Evolutionary conservation across 2,888 invertebrate genomes (phyloP).

Genomic region (Bellardia pandia): DNA sequence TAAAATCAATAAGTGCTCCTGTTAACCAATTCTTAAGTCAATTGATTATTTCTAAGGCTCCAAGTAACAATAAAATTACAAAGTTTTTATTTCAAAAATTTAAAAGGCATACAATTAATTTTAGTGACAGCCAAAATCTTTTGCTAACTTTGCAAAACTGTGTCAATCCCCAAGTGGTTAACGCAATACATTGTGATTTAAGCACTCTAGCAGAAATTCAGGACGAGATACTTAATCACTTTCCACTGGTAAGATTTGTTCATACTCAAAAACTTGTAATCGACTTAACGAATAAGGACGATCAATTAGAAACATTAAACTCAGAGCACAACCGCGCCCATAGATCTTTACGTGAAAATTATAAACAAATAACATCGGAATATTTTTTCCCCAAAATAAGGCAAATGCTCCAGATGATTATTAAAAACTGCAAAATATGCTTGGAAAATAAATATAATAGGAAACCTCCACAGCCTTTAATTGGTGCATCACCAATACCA

Average conservation of each 20-base stretch:
- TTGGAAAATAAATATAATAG: neutral
- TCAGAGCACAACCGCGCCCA: neutral
- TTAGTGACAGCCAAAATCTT: neutral
- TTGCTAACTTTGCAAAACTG: conserved; percentile 20
- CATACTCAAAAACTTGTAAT: conserved; percentile 4
- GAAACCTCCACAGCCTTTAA: conserved; percentile 41
- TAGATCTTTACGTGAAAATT: conserved; percentile 21
- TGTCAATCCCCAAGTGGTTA: conserved; percentile 2
- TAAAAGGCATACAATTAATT: conserved; percentile 12
- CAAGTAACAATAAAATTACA: neutral
- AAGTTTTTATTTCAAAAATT: conserved; percentile 14
- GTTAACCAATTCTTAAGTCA: conserved; percentile 8
- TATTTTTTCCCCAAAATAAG: conserved; percentile 55
- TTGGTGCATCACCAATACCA: conserved; percentile 44
- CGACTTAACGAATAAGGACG: neutral
- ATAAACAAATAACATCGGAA: conserved; percentile 45
- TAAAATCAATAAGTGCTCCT: neutral
- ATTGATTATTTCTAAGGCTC: conserved; percentile 1
- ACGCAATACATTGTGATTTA: neutral
- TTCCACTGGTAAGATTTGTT: neutral
- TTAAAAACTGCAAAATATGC: conserved; percentile 54
- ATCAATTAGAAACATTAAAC: neutral
- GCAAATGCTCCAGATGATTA: conserved; percentile 38
- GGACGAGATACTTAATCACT: neutral
- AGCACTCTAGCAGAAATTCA: conserved; percentile 14